Percentiles rank a stretch among this genome's conserved stretches.
These are phyloP conservation scores for Zygothrica quintamaculata DNA, from an alignment of 2,888 invertebrate species.

Conservation along the genomic window DNA sequence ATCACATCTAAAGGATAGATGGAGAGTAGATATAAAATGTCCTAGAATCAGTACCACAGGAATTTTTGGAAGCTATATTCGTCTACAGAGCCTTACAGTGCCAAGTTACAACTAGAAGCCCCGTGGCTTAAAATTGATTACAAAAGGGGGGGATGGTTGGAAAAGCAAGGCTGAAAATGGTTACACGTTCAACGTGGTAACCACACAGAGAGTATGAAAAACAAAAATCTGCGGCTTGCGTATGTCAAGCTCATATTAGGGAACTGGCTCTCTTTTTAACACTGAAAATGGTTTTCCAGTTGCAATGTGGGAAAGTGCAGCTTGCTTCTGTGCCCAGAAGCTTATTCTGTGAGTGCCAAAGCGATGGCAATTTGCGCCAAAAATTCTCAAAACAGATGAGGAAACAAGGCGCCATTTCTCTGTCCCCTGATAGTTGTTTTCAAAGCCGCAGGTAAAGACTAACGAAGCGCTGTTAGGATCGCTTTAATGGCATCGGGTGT, in stretches of 20 bases:
- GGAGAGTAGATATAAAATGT: too few species aligned
- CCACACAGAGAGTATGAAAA: slow-evolving; percentile 20
- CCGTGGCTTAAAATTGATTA: too few species aligned
- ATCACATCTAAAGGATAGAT: too few species aligned
- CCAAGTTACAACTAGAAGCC: too few species aligned
- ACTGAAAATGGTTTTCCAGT: slow-evolving; percentile 13
- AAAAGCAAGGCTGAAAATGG: not conserved
- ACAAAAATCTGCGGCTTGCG: slow-evolving; percentile 43
- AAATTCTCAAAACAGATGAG: slow-evolving; percentile 44
- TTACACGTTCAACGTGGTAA: slow-evolving; percentile 1
- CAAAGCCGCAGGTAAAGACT: slow-evolving; percentile 22
- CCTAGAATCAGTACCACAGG: too few species aligned
- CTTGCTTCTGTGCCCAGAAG: slow-evolving; percentile 23
- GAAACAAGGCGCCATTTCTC: slow-evolving; percentile 4
- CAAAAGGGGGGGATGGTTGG: too few species aligned
- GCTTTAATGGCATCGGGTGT: slow-evolving; percentile 19
- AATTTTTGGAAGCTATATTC: too few species aligned
- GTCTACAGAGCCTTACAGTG: too few species aligned
- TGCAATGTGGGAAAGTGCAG: slow-evolving; percentile 38
- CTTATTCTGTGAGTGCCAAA: slow-evolving; percentile 42
- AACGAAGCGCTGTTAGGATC: slow-evolving; percentile 8
- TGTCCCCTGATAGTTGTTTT: slow-evolving; percentile 12
- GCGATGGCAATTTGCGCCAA: slow-evolving; percentile 33
- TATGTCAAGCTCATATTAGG: slow-evolving; percentile 15
- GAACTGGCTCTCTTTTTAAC: slow-evolving; percentile 1